Percentiles rank a stretch among this genome's conserved stretches.
These are phyloP conservation scores for Ictalurus furcatus DNA, from an alignment of 2,113 vertebrate genomes.

Conservation along the genomic window DNA sequence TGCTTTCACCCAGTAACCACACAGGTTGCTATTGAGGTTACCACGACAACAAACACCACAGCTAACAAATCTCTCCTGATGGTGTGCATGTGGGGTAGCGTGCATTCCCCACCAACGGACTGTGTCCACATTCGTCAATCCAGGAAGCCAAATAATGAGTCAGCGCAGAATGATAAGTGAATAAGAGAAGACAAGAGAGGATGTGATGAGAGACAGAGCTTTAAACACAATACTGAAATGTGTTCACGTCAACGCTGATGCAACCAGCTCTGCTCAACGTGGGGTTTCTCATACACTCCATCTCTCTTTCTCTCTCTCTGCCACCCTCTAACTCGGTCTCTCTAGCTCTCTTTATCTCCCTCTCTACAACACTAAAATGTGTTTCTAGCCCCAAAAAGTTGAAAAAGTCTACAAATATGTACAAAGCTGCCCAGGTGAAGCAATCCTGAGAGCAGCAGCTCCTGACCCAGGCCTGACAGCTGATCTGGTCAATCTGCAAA, in stretches of 20 bases:
- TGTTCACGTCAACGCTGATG: neutral
- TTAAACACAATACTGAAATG: neutral
- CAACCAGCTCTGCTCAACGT: neutral
- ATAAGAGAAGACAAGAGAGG: too few species aligned
- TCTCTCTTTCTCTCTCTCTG: too few species aligned
- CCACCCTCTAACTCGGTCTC: neutral
- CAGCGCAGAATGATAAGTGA: neutral
- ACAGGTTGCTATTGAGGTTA: constrained; percentile 31
- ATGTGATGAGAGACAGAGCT: neutral
- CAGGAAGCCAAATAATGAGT: neutral
- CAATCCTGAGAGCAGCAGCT: neutral
- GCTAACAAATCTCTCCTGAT: neutral
- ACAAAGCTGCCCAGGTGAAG: neutral
- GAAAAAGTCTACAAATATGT: neutral
- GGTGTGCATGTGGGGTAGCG: neutral
- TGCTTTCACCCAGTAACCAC: neutral
- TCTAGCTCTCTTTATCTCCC: too few species aligned
- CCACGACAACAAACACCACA: constrained; percentile 38
- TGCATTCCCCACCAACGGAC: constrained; percentile 8
- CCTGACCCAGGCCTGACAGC: neutral
- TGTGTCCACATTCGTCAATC: neutral
- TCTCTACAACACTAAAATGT: neutral
- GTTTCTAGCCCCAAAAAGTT: neutral
- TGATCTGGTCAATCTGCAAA: neutral
- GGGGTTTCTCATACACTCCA: neutral